Evolutionary conservation across 2,888 invertebrate species (phyloP), one percentile per base, ranked within the genome.

Genomic region (Lasius platythorax): DNA sequence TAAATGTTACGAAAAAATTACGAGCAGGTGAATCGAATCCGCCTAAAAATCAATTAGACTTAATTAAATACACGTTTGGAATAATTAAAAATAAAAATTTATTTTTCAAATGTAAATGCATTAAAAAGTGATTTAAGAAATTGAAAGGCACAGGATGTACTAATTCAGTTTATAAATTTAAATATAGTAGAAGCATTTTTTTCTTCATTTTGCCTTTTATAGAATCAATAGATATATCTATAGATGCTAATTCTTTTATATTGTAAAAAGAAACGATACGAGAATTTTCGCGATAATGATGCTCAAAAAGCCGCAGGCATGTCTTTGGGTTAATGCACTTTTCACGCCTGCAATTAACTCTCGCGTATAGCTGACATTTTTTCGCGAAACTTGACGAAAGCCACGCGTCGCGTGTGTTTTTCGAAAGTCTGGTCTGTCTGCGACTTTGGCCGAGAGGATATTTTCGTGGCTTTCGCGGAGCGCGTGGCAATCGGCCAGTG

Each of bases 391-490:
- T 5, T 30, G 68, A 72, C 61, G 84, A 82, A 53, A 72, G 56
- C 58, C 72, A 33, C n/a, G 40, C 56, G 61, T 58, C 64, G 56
- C 67, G 28, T 40, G 70, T 74, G 81, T 84, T 87, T 90, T 90
- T 84, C 82, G 79, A 87, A 89, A 85, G 86, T 89, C 73, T 86
- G 88, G 87, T 87, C 88, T 88, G n/a, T 53, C 87, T 64, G 90
- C 88, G 90, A 89, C 90, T 90, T 89, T 90, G 90, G 90, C 89
- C 89, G 89, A 91, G 89, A 90, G 87, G 91, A 90, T 91, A 91
- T 89, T 87, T 88, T 87, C 78, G 91, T 88, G 88, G 61, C 86
- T 86, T 87, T 89, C 89, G 88, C 85, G 87, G 87, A 85, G 86
- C 87, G 85, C 89, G 86, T 91, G 90, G 91, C 91, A 89, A 89